Evolutionary conservation across 2,113 vertebrate genomes (phyloP).

Genomic region (Lontra canadensis): DNA sequence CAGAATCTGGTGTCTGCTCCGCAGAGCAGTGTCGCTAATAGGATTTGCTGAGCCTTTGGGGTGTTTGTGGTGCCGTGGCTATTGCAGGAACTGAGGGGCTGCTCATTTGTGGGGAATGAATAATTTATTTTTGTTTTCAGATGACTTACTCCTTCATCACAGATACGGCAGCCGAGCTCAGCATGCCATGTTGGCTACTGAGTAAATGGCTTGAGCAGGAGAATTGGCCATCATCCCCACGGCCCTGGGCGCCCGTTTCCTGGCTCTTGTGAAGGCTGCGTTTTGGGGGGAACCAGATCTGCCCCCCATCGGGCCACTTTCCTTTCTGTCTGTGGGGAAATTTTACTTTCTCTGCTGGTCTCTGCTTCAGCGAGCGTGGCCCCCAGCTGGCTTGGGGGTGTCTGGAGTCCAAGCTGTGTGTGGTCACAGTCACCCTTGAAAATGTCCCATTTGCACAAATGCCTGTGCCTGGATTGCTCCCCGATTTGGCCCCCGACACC

Average conservation of each 20-base stretch:
- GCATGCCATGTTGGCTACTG: neutral
- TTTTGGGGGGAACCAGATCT: neutral
- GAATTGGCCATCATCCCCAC: neutral
- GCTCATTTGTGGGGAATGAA: constrained; percentile 64
- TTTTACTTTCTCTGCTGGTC: neutral
- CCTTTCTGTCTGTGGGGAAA: neutral
- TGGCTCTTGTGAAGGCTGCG: neutral
- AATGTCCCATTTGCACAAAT: neutral
- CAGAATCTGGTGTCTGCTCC: fast-evolving
- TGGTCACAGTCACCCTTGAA: neutral
- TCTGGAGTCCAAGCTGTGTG: neutral
- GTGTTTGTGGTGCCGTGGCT: neutral
- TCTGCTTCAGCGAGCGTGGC: neutral
- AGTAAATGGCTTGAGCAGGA: neutral
- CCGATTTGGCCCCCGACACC: neutral
- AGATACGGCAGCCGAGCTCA: neutral
- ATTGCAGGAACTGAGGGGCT: neutral
- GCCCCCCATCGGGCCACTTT: neutral
- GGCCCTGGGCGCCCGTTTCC: fast-evolving
- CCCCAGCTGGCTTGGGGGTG: neutral
- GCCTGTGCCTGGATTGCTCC: neutral
- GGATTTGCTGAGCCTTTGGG: neutral
- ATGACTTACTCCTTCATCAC: neutral
- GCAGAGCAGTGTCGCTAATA: neutral
- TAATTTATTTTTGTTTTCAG: constrained; percentile 71